These are phyloP conservation scores for Phalacrocorax carbo DNA, from an alignment of 2,113 vertebrate species.

Conservation along the genomic window DNA sequence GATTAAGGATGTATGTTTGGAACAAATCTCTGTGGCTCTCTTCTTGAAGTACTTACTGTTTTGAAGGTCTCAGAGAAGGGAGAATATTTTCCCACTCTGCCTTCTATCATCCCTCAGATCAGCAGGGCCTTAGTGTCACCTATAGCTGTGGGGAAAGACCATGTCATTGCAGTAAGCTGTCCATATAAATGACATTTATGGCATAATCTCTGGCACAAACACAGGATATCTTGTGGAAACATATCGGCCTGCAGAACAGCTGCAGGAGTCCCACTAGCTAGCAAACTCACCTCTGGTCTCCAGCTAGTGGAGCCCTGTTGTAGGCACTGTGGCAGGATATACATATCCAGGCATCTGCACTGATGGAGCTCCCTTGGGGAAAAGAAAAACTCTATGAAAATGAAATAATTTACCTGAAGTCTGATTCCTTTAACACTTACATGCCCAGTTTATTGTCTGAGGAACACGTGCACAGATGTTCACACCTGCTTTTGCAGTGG, in stretches of 20 bases:
- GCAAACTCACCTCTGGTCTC: not conserved
- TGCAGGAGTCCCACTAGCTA: not conserved
- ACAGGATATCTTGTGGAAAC: not conserved
- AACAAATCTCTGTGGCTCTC: not conserved
- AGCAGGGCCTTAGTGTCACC: not conserved
- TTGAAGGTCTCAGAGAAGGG: not conserved
- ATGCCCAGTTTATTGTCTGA: not conserved
- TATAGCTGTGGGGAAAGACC: not conserved
- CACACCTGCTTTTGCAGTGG: not conserved
- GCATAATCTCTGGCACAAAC: not conserved
- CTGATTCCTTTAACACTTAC: not conserved
- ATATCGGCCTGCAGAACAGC: not conserved
- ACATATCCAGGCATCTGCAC: not conserved
- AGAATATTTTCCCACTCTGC: not conserved
- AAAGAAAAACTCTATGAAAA: not conserved
- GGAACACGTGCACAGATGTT: not conserved
- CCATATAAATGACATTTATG: not conserved
- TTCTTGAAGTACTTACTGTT: not conserved
- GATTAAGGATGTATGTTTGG: not conserved
- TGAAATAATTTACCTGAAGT: not conserved
- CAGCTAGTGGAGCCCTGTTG: not conserved
- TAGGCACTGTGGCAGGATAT: not conserved
- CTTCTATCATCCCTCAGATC: not conserved
- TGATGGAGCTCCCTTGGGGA: not conserved
- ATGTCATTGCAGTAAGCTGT: not conserved